Percentiles rank a stretch among this genome's conserved stretches.
These are phyloP conservation scores for Automeris io DNA, from an alignment of 2,888 invertebrate species.

Conservation along the genomic window DNA sequence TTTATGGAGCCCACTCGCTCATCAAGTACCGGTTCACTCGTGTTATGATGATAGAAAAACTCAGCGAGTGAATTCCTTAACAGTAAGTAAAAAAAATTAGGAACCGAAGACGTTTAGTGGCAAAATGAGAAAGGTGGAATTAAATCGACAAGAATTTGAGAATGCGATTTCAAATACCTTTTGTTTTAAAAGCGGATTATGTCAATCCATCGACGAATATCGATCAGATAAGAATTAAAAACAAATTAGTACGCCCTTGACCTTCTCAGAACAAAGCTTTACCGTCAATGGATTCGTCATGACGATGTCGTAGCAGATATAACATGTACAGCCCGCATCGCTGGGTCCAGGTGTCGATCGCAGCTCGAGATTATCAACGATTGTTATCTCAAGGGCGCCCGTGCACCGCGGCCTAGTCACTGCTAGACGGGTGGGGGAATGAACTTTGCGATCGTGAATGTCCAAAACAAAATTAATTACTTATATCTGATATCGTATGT, in stretches of 20 bases:
- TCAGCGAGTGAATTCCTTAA: no score
- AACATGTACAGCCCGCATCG: conserved; percentile 49
- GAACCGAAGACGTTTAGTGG: no score
- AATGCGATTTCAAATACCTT: no score
- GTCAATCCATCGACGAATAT: conserved; percentile 9
- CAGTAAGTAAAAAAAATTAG: no score
- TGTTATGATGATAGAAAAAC: no score
- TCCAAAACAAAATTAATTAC: conserved; percentile 30
- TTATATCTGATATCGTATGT: conserved; percentile 16
- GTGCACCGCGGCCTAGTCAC: conserved; percentile 40
- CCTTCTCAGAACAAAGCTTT: conserved; percentile 25
- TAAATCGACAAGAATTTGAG: no score
- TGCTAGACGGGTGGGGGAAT: conserved; percentile 32
- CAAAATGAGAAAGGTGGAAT: no score
- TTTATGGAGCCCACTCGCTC: no score
- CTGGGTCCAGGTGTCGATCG: conserved; percentile 66
- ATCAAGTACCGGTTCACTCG: no score
- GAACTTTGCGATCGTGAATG: conserved; percentile 28
- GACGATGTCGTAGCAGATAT: not conserved
- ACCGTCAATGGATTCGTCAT: conserved; percentile 7
- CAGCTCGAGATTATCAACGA: conserved; percentile 52
- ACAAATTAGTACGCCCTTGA: conserved; percentile 27
- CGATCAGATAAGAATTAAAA: conserved; percentile 15
- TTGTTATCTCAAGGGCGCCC: conserved; percentile 63
- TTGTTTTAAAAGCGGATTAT: no score